These are phyloP conservation scores for Caenorhabditis imperialis DNA, from an alignment of 2,888 invertebrate species.

Conservation along the genomic window DNA sequence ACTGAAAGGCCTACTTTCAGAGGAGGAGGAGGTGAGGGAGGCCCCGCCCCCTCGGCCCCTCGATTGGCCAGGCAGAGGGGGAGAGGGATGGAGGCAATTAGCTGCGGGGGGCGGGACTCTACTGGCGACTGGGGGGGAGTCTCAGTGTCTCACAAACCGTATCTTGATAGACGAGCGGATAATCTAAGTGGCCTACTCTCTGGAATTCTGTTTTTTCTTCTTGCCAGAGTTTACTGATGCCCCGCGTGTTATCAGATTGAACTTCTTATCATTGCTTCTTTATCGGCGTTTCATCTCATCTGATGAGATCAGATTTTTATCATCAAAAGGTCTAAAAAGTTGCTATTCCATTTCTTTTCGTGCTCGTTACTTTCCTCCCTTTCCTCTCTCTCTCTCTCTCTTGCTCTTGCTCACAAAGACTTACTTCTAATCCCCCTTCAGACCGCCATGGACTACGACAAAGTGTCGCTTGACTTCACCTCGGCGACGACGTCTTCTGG, in stretches of 20 bases:
- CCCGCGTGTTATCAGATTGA: too few relatives aligned
- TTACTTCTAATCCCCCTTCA: conserved; percentile 1
- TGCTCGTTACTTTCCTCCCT: neutral
- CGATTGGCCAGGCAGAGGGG: neutral
- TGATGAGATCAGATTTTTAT: too few relatives aligned
- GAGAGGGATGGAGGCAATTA: neutral
- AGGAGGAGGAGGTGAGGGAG: too few relatives aligned
- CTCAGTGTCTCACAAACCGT: conserved; percentile 10
- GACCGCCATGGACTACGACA: conserved; percentile 37
- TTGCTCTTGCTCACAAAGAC: neutral
- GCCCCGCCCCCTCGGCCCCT: too few relatives aligned
- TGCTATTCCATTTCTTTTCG: conserved; percentile 11
- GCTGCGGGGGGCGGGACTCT: too few relatives aligned
- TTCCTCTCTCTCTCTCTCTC: conserved; percentile 13
- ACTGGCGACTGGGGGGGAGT: neutral
- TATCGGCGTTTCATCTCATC: too few relatives aligned
- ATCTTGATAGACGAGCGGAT: conserved; percentile 42
- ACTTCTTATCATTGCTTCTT: too few relatives aligned
- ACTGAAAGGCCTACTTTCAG: too few relatives aligned
- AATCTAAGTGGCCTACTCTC: conserved; percentile 10
- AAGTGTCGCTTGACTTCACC: conserved; percentile 20
- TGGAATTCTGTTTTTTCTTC: neutral
- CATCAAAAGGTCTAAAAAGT: too few relatives aligned
- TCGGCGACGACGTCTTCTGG: conserved; percentile 29
- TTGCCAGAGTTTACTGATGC: too few relatives aligned